Evolutionary conservation across 2,797 vertebrate genomes (phyloP).

Genomic region (Loriculus beryllinus): DNA sequence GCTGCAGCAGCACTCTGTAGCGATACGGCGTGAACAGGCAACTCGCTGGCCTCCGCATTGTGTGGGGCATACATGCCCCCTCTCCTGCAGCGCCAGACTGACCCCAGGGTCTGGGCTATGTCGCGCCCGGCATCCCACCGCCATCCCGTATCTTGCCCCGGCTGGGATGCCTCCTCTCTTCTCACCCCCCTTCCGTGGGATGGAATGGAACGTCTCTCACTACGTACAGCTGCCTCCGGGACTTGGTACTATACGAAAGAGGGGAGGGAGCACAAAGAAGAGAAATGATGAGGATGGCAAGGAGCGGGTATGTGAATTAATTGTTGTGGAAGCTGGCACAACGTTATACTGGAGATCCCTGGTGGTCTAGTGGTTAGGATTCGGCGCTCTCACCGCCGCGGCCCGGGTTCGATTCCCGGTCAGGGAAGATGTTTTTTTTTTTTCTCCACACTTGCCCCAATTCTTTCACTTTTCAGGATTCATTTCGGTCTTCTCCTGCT

Average conservation of each 20-base stretch:
- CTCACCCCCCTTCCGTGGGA: not conserved
- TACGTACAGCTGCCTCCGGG: too few relatives aligned
- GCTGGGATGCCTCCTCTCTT: not conserved
- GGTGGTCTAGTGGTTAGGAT: constrained; percentile 61
- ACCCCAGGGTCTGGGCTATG: not conserved
- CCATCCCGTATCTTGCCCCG: not conserved
- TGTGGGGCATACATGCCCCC: accelerated
- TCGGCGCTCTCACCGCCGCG: constrained; percentile 23
- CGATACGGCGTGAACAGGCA: accelerated
- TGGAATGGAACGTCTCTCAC: not conserved
- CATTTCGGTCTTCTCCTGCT: accelerated
- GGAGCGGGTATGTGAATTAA: not conserved
- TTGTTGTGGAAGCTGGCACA: not conserved
- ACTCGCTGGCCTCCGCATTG: not conserved
- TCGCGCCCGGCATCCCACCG: not conserved
- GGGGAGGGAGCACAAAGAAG: accelerated
- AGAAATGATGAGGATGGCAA: accelerated
- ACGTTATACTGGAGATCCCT: too few relatives aligned
- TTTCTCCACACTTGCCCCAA: accelerated
- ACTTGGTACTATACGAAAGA: not conserved
- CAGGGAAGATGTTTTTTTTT: accelerated
- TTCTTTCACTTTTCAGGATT: accelerated
- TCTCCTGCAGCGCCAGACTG: not conserved
- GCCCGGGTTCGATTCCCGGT: constrained; percentile 55
- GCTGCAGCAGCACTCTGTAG: not conserved